Conservation (phyloP, 2,797 vertebrate genomes). For the Acipenser transmontanus region DNA sequence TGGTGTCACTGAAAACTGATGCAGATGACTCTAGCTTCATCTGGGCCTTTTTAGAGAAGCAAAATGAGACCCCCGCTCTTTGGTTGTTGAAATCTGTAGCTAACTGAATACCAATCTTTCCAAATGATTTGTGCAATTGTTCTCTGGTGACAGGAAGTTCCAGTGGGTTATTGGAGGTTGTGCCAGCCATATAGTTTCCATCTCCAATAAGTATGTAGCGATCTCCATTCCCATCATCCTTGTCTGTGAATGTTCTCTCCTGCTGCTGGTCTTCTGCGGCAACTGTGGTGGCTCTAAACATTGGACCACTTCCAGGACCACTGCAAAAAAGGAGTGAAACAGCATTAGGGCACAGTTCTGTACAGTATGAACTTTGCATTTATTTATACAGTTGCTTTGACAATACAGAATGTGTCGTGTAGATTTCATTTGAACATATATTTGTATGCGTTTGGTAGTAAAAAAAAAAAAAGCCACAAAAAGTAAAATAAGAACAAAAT, state of each 20-base stretch:
- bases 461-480: too few relatives aligned
- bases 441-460: too few relatives aligned
- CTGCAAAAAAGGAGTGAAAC: slow-evolving; percentile 51
- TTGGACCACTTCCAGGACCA: slow-evolving; percentile 57
- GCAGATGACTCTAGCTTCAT: slow-evolving; percentile 89
- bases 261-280: slow-evolving; percentile 54
- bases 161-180: slow-evolving; percentile 34
- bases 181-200: slow-evolving; percentile 40
- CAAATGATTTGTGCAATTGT: slow-evolving; percentile 32
- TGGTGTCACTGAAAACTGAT: slow-evolving; percentile 86
- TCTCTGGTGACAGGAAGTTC: slow-evolving; percentile 37
- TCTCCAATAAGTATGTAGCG: slow-evolving; percentile 32
- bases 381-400: too few relatives aligned
- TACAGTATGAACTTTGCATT: too few relatives aligned
- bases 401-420: too few relatives aligned
- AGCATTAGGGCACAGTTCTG: too few relatives aligned
- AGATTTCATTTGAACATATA: too few relatives aligned
- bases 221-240: slow-evolving; percentile 43
- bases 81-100: slow-evolving; percentile 48
- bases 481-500: too few relatives aligned
- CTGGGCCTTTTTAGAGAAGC: slow-evolving; percentile 83
- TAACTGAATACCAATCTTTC: slow-evolving; percentile 39
- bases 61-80: slow-evolving; percentile 87
- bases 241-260: slow-evolving; percentile 48
- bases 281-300: slow-evolving; percentile 59